These are phyloP conservation scores for Embidobia sp. DNA, from an alignment of 2,888 invertebrate species.

Conservation along the genomic window DNA sequence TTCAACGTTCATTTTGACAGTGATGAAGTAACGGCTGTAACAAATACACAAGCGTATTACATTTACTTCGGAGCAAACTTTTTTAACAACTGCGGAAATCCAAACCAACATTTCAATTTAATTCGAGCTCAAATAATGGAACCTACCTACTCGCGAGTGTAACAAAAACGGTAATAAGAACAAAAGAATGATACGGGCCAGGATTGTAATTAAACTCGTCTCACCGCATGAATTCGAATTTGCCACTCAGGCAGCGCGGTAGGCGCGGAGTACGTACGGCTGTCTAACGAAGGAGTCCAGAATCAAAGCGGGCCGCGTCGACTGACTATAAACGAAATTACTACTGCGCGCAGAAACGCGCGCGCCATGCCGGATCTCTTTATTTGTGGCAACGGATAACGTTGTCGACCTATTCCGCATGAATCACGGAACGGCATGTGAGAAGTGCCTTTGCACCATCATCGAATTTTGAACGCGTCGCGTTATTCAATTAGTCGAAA, in stretches of 20 bases:
- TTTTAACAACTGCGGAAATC: no score
- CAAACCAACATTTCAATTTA: background rate
- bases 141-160: constrained; percentile 1
- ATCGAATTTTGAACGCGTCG: constrained; percentile 16
- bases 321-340: constrained; percentile 63
- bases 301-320: constrained; percentile 48
- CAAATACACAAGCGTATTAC: no score
- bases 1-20: no score
- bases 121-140: constrained; percentile 2
- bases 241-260: constrained; percentile 5
- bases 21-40: no score
- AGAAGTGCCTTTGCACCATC: constrained; percentile 32
- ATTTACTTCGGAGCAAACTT: no score
- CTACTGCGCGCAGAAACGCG: constrained; percentile 58
- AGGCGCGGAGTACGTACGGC: constrained; percentile 1
- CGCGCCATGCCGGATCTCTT: constrained; percentile 46
- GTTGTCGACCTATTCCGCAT: constrained; percentile 40
- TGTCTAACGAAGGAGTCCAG: constrained; percentile 29
- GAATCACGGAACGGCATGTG: constrained; percentile 27
- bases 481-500: constrained; percentile 11
- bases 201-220: constrained; percentile 39
- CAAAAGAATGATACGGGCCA: constrained; percentile 4
- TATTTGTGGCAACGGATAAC: constrained; percentile 57
- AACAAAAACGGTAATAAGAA: constrained; percentile 11
- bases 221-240: constrained; percentile 25